Evolutionary conservation across 2,797 vertebrate species (phyloP), one percentile per base, ranked within the genome.

Genomic region (Decapterus maruadsi): DNA sequence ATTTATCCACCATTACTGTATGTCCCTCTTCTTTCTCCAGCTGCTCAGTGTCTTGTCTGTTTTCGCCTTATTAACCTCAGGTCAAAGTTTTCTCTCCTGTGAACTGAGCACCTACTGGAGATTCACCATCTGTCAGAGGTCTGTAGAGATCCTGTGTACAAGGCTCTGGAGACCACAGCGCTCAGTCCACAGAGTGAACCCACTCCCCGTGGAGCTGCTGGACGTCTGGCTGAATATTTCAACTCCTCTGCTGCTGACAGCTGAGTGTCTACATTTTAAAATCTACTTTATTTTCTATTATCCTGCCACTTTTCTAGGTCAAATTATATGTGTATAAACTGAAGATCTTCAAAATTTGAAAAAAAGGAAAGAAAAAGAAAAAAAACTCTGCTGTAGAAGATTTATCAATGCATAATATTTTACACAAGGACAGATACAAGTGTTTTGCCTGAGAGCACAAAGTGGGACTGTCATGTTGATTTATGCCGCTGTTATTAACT

Each of bases 401-500:
- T 74, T 65, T 68, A 79, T 77, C 9, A 58, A 72, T 65, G 43
- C 40, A 50, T 51, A 9, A 56, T 69, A 69, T 74, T 81, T 82
- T 42, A 70, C 48, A 69, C 46, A 34, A 85, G 70, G 75, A 63
- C 40, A 14, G 34, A 68, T 42, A 50, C 53, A 71, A 42, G 58
- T 77, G 65, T 83, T 65, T 34, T n/a, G 69, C 31, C 53, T 20
- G 16, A 57, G 48, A 64, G 40, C 45, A 66, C 62, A 81, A 64
- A 75, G 31, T 75, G 69, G 43, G 26, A 29, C 66, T 66, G 84
- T 82, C 78, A 76, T 17, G 31, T 67, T 72, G 69, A 84, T 75
- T 59, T 34, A 81, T 82, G 80, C 72, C 42, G 71, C 69, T 70
- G 63, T 48, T 59, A 48, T 77, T 68, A 64, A 61, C 67, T 71